A percentile compares a stretch with the other conserved stretches of the same genome.
These are phyloP conservation scores for Volucella bombylans DNA, from an alignment of 2,888 invertebrate genomes.

Conservation along the genomic window DNA sequence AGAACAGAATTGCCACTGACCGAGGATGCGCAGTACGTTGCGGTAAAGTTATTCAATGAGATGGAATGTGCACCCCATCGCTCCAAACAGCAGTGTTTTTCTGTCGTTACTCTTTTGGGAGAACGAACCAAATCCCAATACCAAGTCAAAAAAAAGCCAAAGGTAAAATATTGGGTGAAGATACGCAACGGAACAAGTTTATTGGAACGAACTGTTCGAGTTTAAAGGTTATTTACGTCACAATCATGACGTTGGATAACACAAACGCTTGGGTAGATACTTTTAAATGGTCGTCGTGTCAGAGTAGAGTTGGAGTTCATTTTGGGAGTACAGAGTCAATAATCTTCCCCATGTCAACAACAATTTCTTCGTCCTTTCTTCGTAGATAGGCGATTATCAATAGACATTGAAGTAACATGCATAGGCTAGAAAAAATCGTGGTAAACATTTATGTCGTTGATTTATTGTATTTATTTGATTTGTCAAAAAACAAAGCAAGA, in stretches of 20 bases:
- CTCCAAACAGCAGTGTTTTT: conserved; percentile 15
- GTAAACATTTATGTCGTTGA: too few species aligned
- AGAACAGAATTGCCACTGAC: conserved; percentile 14
- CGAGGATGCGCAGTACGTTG: conserved; percentile 65
- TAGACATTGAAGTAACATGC: neutral
- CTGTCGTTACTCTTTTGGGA: conserved; percentile 31
- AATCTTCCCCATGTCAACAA: conserved; percentile 17
- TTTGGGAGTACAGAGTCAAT: conserved; percentile 19
- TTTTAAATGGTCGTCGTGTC: conserved; percentile 6
- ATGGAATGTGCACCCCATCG: conserved; percentile 37
- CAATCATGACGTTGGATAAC: conserved; percentile 35
- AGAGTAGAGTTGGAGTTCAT: conserved; percentile 2
- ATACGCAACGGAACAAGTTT: conserved; percentile 39
- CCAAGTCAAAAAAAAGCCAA: neutral
- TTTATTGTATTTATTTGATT: too few species aligned
- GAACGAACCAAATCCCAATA: conserved; percentile 24
- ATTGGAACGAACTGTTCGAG: conserved; percentile 31
- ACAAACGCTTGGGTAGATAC: conserved; percentile 27
- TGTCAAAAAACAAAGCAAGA: too few species aligned
- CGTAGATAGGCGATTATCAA: neutral
- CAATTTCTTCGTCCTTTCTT: neutral
- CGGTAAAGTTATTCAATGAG: conserved; percentile 58
- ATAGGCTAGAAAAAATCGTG: too few species aligned
- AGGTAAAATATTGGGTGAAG: conserved; percentile 7
- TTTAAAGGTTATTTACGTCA: conserved; percentile 51